phyloP scores from a whole-genome alignment of 2,888 invertebrate species.

The Amiota mariae region DNA sequence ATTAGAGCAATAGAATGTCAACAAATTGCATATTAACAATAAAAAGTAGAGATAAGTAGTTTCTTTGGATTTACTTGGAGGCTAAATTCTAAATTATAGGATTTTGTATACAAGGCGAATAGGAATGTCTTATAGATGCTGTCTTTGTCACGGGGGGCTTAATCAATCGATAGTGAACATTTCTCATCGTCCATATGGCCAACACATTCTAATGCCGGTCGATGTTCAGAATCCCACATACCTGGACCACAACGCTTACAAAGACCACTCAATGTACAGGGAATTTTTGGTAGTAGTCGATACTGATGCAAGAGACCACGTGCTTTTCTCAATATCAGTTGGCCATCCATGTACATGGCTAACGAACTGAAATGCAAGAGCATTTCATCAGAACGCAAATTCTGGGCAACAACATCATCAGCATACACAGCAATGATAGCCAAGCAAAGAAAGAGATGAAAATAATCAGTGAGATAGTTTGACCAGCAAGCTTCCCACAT shows the following conservation, averaged over 20 bases:
- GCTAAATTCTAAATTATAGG: not conserved
- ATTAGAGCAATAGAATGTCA: conserved; percentile 9
- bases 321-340: conserved; percentile 91
- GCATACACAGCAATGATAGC: conserved; percentile 95
- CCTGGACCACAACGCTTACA: conserved; percentile 93
- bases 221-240: conserved; percentile 95
- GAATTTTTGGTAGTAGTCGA: conserved; percentile 88
- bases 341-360: conserved; percentile 98
- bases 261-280: conserved; percentile 90
- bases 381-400: conserved; percentile 94
- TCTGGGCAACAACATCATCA: conserved; percentile 93
- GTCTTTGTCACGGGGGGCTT: conserved; percentile 33
- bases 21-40: conserved; percentile 15
- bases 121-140: conserved; percentile 15
- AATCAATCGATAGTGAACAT: conserved; percentile 74
- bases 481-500: conserved; percentile 99
- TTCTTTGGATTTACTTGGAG: not conserved
- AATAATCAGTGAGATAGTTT: conserved; percentile 95
- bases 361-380: conserved; percentile 94
- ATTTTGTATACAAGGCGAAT: conserved; percentile 24
- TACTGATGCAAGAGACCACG: conserved; percentile 93
- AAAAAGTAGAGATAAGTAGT: not conserved
- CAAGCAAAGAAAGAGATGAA: conserved; percentile 94
- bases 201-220: conserved; percentile 88
- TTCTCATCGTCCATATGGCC: conserved; percentile 79